Percentiles rank a stretch among this genome's conserved stretches.
These are phyloP conservation scores for Cynopterus sphinx DNA, from an alignment of 2,797 vertebrate genomes.

Conservation along the genomic window DNA sequence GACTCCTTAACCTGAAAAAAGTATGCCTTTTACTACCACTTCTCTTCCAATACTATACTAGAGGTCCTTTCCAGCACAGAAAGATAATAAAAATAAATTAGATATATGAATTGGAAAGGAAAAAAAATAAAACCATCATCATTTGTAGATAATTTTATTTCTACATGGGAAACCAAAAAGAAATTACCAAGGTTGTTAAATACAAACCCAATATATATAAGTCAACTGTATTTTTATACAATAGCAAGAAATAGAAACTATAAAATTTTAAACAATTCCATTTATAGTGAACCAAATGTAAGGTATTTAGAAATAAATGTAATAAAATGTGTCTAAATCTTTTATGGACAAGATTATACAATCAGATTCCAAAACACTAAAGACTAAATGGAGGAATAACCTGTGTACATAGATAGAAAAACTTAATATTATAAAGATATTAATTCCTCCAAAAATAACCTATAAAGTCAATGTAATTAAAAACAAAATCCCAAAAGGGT, in stretches of 20 bases:
- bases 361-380: neutral
- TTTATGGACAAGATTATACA: neutral
- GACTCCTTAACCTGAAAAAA: neutral
- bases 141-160: neutral
- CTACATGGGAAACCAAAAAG: neutral
- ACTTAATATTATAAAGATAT: neutral
- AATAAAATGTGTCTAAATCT: neutral
- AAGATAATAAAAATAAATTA: conserved; percentile 34
- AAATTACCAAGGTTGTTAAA: neutral
- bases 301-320: neutral
- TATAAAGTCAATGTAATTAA: neutral
- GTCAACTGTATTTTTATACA: neutral
- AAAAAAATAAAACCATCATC: neutral
- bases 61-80: neutral
- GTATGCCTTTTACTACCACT: neutral
- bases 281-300: neutral
- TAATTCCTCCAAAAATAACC: neutral
- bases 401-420: neutral
- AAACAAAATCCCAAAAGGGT: neutral
- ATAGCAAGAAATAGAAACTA: neutral
- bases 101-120: neutral
- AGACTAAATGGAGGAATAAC: neutral
- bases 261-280: neutral
- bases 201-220: conserved; percentile 15
- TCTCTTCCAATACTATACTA: neutral